These are phyloP conservation scores for Ganaspis sp. DNA, from an alignment of 1,140 invertebrate genomes.

Conservation along the genomic window DNA sequence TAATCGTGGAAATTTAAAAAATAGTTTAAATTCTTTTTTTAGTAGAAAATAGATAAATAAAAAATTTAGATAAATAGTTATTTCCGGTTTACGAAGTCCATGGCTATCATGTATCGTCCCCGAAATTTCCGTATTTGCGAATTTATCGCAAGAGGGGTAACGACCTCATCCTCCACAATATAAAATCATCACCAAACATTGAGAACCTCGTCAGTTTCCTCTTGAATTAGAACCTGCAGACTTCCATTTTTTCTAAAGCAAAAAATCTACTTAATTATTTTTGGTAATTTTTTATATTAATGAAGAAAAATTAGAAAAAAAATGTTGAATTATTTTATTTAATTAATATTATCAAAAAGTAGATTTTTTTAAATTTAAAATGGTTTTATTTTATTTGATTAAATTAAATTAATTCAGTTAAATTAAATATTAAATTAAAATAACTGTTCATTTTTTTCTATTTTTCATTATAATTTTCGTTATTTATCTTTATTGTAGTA, in stretches of 20 bases:
- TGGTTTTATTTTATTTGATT: too few species aligned
- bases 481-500: too few species aligned
- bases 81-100: not conserved
- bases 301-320: too few species aligned
- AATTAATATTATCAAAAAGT: too few species aligned
- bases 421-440: too few species aligned
- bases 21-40: too few species aligned
- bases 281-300: not conserved
- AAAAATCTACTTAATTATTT: not conserved
- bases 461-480: too few species aligned
- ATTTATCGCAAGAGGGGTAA: conserved; percentile 30
- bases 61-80: not conserved
- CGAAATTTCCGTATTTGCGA: conserved; percentile 39
- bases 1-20: not conserved
- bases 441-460: too few species aligned
- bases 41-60: not conserved
- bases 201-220: conserved; percentile 35
- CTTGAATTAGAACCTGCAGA: not conserved
- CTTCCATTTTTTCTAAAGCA: not conserved
- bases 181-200: conserved; percentile 35
- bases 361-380: too few species aligned
- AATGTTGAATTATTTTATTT: too few species aligned
- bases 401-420: too few species aligned
- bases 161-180: conserved; percentile 39
- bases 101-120: conserved; percentile 38